Evolutionary conservation across 92 coral and sea anemone genomes (phyloP), one percentile per base, ranked within the genome.

Genomic region (Plumapathes pennacea): DNA sequence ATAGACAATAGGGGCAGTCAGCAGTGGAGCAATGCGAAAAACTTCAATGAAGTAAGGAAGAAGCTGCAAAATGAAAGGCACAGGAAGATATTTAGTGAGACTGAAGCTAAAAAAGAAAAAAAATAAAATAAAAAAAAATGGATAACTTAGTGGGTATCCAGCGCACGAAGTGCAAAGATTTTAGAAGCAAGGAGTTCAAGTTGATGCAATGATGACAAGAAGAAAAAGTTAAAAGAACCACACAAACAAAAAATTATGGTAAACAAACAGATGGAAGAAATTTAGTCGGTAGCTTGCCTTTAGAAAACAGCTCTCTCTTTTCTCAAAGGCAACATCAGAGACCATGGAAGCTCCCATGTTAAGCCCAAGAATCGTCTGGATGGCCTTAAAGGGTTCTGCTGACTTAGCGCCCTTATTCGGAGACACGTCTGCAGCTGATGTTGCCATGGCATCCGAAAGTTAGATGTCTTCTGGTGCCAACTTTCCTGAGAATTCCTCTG

Each of bases 371-470:
- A 90, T 47, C 8, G 70, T 73, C 51, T 86, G 89, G 25, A 85
- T 52, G 29, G 85, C 89, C 41, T 89, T 77, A 23, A 85, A 50
- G 17, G 82, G 44, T 32, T 38, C 64, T 32, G 48, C 30, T 19
- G 51, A 13, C 10, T 50, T 4, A 5, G n/a, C 1, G 19, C 68
- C 50, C 64, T 38, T 57, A 36, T 59, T 25, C 4, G 32, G 12
- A 1, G 95, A 82, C 21, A 85, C 25, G 0, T 69, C 87, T 19
- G 97, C 95, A 0, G 91, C 89, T 6, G 97, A 90, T 6, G 89
- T 67, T 47, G 90, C 89, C 89, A 85, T 85, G 72, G 91, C 91
- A 37, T 57, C 80, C 4, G 97, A 90, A 2, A 90, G 62, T 32
- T 82, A 62, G 22, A 90, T 55, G 38, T 90, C 86, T 18, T 53